Conservation (phyloP, 2,113 vertebrate species). For the Peromyscus polionotus region DNA sequence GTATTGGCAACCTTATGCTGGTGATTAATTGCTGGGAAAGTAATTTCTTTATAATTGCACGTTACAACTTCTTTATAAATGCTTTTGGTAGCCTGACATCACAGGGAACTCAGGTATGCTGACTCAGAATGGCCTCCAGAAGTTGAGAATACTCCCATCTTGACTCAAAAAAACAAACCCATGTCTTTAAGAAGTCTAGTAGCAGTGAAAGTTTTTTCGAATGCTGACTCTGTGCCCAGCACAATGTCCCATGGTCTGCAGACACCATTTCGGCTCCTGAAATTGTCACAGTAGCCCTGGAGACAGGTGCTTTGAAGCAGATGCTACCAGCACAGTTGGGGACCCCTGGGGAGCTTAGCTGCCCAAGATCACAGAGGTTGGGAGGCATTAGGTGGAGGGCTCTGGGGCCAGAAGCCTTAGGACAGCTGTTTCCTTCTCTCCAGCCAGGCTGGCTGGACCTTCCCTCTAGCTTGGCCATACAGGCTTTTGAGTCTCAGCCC, state of each 20-base stretch:
- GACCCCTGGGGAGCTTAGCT: not conserved
- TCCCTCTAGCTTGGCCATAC: not conserved
- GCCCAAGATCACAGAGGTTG: not conserved
- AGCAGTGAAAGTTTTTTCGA: not conserved
- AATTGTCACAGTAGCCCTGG: not conserved
- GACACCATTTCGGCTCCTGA: not conserved
- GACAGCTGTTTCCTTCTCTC: not conserved
- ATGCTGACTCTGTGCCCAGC: not conserved
- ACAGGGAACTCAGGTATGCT: not conserved
- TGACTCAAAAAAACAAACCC: not conserved
- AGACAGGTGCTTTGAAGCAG: not conserved
- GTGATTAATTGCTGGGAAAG: constrained; percentile 81
- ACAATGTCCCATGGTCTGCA: not conserved
- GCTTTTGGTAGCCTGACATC: constrained; percentile 64
- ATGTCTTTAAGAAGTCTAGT: constrained; percentile 20
- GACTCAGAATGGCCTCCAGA: not conserved
- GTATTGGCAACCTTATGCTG: constrained; percentile 77
- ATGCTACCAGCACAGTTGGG: not conserved
- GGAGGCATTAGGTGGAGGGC: not conserved
- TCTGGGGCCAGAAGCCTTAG: not conserved
- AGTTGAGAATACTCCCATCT: constrained; percentile 19
- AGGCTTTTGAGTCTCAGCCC: not conserved
- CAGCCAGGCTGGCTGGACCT: not conserved
- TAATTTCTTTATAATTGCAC: constrained; percentile 74
- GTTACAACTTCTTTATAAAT: not conserved